phyloP scores from a whole-genome alignment of 2,797 vertebrate species.

The Pantherophis vulpinus region DNA sequence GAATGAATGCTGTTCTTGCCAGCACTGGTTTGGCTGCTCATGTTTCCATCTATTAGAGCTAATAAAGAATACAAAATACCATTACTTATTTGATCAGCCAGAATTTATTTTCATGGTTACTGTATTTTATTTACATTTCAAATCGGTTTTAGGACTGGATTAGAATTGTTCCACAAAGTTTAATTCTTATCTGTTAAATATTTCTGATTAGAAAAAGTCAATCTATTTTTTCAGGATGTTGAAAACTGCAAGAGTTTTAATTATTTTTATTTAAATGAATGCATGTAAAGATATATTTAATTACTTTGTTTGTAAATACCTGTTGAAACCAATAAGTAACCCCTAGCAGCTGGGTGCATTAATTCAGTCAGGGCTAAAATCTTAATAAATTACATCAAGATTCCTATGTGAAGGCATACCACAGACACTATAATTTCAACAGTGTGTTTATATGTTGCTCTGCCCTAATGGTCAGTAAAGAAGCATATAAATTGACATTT shows the following conservation, averaged over 20 bases:
- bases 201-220: background rate
- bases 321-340: background rate
- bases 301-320: background rate
- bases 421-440: background rate
- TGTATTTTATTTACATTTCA: background rate
- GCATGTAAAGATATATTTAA: background rate
- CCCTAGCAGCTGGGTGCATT: too few relatives aligned
- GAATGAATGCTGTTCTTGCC: background rate
- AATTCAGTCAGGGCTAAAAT: background rate
- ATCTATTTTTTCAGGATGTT: background rate
- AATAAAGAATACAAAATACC: background rate
- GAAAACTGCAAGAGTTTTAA: background rate
- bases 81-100: background rate
- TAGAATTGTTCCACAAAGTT: background rate
- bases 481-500: background rate
- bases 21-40: background rate
- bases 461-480: background rate
- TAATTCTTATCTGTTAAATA: background rate
- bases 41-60: background rate
- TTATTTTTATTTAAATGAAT: background rate
- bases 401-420: background rate
- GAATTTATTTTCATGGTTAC: background rate
- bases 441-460: background rate
- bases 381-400: background rate
- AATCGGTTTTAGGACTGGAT: background rate